Percentiles rank a stretch among this genome's conserved stretches.
Conservation (phyloP, 1,140 invertebrate species). For the Drosophila truncata region DNA sequence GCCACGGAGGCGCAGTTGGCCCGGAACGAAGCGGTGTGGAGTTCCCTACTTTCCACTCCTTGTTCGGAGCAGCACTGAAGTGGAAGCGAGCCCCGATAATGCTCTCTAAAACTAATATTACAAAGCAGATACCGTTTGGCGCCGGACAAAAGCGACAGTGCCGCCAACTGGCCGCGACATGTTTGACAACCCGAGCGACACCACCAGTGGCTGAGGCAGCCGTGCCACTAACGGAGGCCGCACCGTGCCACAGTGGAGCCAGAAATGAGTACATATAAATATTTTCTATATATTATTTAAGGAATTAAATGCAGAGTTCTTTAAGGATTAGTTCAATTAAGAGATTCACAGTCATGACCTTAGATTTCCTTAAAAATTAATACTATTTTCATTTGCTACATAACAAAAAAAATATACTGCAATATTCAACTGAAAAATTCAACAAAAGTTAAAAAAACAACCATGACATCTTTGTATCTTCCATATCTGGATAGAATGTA, state of each 20-base stretch:
- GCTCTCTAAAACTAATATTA: conserved; percentile 84
- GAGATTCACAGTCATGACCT: background rate
- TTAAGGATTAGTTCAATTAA: background rate
- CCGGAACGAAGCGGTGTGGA: conserved; percentile 2
- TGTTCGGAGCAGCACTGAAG: conserved; percentile 60
- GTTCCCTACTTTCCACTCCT: conserved; percentile 22
- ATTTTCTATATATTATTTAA: background rate
- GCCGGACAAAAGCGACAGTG: conserved; percentile 81
- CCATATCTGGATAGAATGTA: no score
- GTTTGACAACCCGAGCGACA: conserved; percentile 82
- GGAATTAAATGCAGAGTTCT: background rate
- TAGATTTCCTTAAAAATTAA: background rate
- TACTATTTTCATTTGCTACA: background rate
- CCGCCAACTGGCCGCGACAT: conserved; percentile 84
- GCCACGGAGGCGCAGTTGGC: conserved; percentile 1
- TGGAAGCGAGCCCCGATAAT: conserved; percentile 84
- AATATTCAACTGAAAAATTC: background rate
- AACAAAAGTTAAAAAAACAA: background rate
- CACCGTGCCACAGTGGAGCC: conserved; percentile 49
- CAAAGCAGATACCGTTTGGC: conserved; percentile 82
- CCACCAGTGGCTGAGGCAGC: conserved; percentile 30
- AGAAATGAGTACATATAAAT: background rate
- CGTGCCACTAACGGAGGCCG: conserved; percentile 43
- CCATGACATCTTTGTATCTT: background rate
- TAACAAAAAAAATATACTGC: background rate